A percentile compares a stretch with the other conserved stretches of the same genome.
Conservation (phyloP, 2,113 vertebrate genomes). For the Mormyrus iriodes region DNA sequence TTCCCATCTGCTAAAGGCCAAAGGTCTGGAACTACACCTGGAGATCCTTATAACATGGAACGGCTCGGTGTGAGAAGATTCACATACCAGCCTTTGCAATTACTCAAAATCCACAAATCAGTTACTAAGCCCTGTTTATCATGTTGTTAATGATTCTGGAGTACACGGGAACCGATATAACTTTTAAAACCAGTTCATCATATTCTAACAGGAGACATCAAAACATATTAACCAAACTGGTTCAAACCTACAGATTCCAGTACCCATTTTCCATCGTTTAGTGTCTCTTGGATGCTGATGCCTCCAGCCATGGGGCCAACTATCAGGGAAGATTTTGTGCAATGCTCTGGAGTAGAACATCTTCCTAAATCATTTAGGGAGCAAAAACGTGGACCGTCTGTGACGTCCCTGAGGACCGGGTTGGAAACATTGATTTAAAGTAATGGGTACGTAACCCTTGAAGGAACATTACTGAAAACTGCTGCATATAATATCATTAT, state of each 20-base stretch:
- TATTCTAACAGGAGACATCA: constrained; percentile 51
- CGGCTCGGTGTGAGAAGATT: constrained; percentile 30
- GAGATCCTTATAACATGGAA: background rate
- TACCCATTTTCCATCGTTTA: background rate
- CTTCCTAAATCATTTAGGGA: background rate
- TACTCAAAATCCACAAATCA: constrained; percentile 56
- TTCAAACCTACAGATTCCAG: constrained; percentile 18
- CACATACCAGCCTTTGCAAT: constrained; percentile 28
- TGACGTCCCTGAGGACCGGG: background rate
- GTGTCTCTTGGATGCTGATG: background rate
- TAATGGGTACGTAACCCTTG: background rate
- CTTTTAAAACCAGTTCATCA: constrained; percentile 60
- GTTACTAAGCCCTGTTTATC: constrained; percentile 57
- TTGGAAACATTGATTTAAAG: background rate
- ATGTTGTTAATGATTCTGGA: constrained; percentile 68
- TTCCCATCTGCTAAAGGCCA: constrained; percentile 1
- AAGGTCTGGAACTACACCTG: background rate
- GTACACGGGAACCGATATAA: constrained; percentile 39
- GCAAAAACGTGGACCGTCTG: background rate
- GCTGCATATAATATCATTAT: background rate
- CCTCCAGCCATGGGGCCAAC: background rate
- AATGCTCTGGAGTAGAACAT: background rate
- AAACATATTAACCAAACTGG: constrained; percentile 58
- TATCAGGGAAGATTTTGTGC: background rate
- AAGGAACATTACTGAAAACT: background rate